These are phyloP conservation scores for Ctenosaura bakeri DNA, from an alignment of 2,797 vertebrate species.

Conservation along the genomic window DNA sequence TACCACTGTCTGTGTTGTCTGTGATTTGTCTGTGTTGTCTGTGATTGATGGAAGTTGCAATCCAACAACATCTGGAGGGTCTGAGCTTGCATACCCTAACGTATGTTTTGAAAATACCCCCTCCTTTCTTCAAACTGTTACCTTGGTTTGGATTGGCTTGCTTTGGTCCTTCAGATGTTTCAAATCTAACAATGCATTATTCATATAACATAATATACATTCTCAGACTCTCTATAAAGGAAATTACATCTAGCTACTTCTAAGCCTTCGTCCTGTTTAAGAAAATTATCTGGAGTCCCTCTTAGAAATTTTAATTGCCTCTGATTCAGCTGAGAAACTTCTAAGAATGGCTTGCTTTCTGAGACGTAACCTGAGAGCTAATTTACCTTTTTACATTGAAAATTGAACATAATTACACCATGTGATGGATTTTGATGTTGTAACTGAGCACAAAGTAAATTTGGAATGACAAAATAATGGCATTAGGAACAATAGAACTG, in stretches of 20 bases:
- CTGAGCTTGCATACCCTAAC: background rate
- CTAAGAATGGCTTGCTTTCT: slow-evolving; percentile 73
- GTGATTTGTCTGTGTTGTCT: background rate
- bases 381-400: slow-evolving; percentile 58
- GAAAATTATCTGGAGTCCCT: slow-evolving; percentile 68
- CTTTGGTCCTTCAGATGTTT: slow-evolving; percentile 62
- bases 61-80: background rate
- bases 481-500: slow-evolving; percentile 63
- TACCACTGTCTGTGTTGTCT: background rate
- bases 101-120: background rate
- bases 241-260: slow-evolving; percentile 77
- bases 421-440: slow-evolving; percentile 69
- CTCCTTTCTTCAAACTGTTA: slow-evolving; percentile 42
- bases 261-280: slow-evolving; percentile 67
- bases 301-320: slow-evolving; percentile 73
- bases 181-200: slow-evolving; percentile 75
- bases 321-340: slow-evolving; percentile 74
- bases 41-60: background rate
- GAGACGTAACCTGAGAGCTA: slow-evolving; percentile 73
- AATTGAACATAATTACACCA: slow-evolving; percentile 69
- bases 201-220: slow-evolving; percentile 66
- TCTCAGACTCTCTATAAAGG: slow-evolving; percentile 66
- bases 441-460: slow-evolving; percentile 67
- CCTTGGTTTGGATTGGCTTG: background rate
- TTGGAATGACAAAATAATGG: slow-evolving; percentile 75